Evolutionary conservation across 92 coral and sea anemone species (phyloP), one percentile per base, ranked within the genome.

Genomic region (Paramuricea clavata): DNA sequence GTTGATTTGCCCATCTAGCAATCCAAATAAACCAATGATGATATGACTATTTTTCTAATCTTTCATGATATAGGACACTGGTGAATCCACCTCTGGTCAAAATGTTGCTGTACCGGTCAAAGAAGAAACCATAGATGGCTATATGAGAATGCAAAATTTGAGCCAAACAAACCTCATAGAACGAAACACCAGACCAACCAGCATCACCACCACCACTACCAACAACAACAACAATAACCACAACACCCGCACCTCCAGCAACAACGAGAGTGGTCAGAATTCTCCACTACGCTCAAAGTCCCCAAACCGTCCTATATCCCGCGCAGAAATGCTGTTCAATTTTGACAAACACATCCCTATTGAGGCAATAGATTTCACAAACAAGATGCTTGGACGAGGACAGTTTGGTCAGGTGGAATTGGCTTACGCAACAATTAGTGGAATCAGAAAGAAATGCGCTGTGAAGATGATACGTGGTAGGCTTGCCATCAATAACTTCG

Each of bases 321-420:
- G 49, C 21, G 3, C 69, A 36, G 83, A 78, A 30, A 28, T 34
- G 49, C 1, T 25, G 49, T 78, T 78, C 44, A 16, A 78, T 39
- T 57, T 57, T 23, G 62, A 78, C 39, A 78, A 30, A 33, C 69
- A 31, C 49, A 57, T 78, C 54, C 30, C 69, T 17, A 52, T 50
- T 10, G 62, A 49, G 41, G 49, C 19, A 8, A 78, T 78, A 15
- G 12, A 28, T 2, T 78, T 78, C 49, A 78, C 83, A 16, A 60
- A 33, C 43, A 78, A 35, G 5, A n/a, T 78, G 62, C 83, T 78
- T 0, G 83, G 83, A 1, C 68, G 83, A 13, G 83, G 83, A 2
- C 83, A 78, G 52, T 78, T 78, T 78, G 83, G 83, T 34, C 69
- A 31, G 23, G 83, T 78, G 68, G 83, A 78, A 57, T 60, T 78